phyloP scores from a whole-genome alignment of 2,113 vertebrate genomes.

The Callorhinus ursinus region DNA sequence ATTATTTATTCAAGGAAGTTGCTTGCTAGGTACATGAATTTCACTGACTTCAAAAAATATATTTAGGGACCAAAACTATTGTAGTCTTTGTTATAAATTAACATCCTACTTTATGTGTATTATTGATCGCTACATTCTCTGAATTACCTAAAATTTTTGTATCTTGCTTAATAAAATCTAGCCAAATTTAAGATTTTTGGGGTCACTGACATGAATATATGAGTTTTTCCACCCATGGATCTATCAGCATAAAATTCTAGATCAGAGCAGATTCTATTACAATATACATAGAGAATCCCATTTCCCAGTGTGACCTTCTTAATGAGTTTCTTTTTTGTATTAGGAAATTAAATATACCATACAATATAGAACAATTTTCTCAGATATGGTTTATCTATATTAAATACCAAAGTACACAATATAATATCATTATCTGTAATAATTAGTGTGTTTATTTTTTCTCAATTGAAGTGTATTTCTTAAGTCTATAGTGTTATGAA shows the following conservation, averaged over 20 bases:
- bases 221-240: background rate
- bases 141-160: background rate
- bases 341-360: slow-evolving; percentile 26
- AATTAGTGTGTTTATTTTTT: background rate
- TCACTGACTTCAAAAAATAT: background rate
- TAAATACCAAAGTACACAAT: slow-evolving; percentile 27
- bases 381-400: background rate
- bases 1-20: slow-evolving; percentile 42
- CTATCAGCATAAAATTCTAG: slow-evolving; percentile 36
- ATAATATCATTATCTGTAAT: background rate
- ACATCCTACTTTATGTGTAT: background rate
- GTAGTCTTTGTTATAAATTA: background rate
- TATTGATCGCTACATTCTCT: background rate
- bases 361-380: background rate
- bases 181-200: background rate
- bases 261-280: background rate
- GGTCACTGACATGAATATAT: background rate
- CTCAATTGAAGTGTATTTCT: background rate
- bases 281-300: background rate
- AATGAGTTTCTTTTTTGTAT: slow-evolving; percentile 39
- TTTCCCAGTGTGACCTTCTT: background rate
- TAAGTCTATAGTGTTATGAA: background rate
- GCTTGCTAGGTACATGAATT: slow-evolving; percentile 15
- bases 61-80: background rate
- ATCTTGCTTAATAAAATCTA: background rate